A percentile compares a stretch with the other conserved stretches of the same genome.
Evolutionary conservation across 2,888 invertebrate genomes (phyloP).

Genomic region (Trachelus tabidus): DNA sequence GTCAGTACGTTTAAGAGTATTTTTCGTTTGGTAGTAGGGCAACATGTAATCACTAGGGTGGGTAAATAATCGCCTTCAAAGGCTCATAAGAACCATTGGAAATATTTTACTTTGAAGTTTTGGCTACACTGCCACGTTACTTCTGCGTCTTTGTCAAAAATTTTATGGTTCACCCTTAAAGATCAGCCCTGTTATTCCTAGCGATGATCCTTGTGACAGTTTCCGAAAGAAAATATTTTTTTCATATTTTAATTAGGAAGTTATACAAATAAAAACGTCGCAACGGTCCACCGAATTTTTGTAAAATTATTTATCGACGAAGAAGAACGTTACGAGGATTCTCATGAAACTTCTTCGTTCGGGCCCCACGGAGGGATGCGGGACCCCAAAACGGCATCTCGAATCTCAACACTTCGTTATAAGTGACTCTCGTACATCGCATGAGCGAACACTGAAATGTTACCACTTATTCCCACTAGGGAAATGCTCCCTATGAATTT

Average conservation of each 20-base stretch:
- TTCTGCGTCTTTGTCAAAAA: conserved; percentile 38
- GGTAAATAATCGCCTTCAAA: conserved; percentile 49
- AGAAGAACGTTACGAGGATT: conserved; percentile 1
- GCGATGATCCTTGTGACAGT: conserved; percentile 36
- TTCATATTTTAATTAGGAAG: too few species aligned
- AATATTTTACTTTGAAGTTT: conserved; percentile 1
- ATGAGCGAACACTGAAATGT: conserved; percentile 55
- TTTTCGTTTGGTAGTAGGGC: conserved; percentile 31
- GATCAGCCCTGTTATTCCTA: conserved; percentile 39
- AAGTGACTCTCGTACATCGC: conserved; percentile 57
- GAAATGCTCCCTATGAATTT: not conserved
- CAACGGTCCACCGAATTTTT: too few species aligned
- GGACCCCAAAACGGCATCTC: conserved; percentile 32
- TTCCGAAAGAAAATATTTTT: not conserved
- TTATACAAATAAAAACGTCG: too few species aligned
- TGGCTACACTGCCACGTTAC: conserved; percentile 6
- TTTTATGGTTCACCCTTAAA: conserved; percentile 37
- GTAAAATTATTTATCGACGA: too few species aligned
- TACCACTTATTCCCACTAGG: conserved; percentile 42
- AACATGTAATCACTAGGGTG: conserved; percentile 48
- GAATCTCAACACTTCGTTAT: conserved; percentile 26
- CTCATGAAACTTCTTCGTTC: conserved; percentile 27
- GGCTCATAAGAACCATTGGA: not conserved
- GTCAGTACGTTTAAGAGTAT: conserved; percentile 31
- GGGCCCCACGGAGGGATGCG: conserved; percentile 40